phyloP scores from a whole-genome alignment of 2,888 invertebrate genomes.

The Metopia argyrocephala region DNA sequence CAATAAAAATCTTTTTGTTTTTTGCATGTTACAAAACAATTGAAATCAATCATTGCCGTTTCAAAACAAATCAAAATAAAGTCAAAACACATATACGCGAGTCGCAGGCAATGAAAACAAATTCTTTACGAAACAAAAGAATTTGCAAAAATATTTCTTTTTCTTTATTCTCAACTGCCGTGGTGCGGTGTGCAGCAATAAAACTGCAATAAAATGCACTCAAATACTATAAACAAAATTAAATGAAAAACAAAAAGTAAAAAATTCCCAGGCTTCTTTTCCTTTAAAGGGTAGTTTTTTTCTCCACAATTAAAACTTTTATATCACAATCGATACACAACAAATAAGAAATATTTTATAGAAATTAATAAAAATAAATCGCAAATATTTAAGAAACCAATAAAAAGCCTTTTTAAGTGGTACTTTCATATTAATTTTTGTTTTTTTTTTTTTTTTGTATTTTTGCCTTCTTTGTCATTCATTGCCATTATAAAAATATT shows the following conservation, averaged over 20 bases:
- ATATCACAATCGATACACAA: slow-evolving; percentile 42
- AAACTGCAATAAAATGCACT: slow-evolving; percentile 71
- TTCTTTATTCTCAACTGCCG: background rate
- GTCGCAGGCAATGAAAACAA: slow-evolving; percentile 22
- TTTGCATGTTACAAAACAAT: slow-evolving; percentile 63
- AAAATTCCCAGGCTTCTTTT: slow-evolving; percentile 46
- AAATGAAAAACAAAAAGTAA: too few relatives aligned
- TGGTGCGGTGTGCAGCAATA: slow-evolving; percentile 66
- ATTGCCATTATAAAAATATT: slow-evolving; percentile 33
- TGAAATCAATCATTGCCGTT: slow-evolving; percentile 64
- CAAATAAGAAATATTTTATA: slow-evolving; percentile 34
- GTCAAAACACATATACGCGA: slow-evolving; percentile 42
- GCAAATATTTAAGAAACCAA: slow-evolving; percentile 57
- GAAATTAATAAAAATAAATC: slow-evolving; percentile 53
- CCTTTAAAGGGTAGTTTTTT: slow-evolving; percentile 25
- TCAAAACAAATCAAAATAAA: slow-evolving; percentile 65
- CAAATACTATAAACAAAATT: slow-evolving; percentile 4
- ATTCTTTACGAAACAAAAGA: slow-evolving; percentile 40
- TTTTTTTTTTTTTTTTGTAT: background rate
- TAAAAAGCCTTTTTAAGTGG: slow-evolving; percentile 59
- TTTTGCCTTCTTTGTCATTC: too few relatives aligned
- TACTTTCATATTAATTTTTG: slow-evolving; percentile 19
- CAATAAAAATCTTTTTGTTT: slow-evolving; percentile 50
- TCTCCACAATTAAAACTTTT: slow-evolving; percentile 52
- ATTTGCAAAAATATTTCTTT: slow-evolving; percentile 17